Conservation (phyloP, 2,888 invertebrate species). For the Baccha elongata region DNA sequence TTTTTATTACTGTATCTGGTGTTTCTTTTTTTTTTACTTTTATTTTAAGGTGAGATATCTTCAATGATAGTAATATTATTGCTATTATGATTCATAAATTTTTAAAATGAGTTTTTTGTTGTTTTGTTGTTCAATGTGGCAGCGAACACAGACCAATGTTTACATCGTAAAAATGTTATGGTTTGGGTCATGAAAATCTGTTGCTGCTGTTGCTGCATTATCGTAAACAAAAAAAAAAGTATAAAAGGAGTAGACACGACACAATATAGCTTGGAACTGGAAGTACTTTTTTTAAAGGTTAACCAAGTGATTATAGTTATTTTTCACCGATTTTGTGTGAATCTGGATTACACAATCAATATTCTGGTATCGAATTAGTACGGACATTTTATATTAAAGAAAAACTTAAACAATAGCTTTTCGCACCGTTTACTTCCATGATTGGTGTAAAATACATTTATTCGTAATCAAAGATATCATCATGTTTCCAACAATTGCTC, state of each 20-base stretch:
- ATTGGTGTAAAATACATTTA: no score
- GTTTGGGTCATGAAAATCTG: constrained; percentile 26
- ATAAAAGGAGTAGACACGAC: constrained; percentile 32
- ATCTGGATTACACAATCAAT: neutral
- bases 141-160: constrained; percentile 36
- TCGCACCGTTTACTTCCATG: no score
- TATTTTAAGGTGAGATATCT: constrained; percentile 30
- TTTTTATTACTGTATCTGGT: constrained; percentile 56
- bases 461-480: no score
- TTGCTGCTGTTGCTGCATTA: constrained; percentile 38
- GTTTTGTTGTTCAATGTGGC: constrained; percentile 46
- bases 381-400: no score
- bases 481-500: no score
- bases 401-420: no score
- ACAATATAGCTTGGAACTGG: no score
- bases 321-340: neutral
- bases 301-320: constrained; percentile 50
- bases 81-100: constrained; percentile 55
- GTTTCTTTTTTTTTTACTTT: constrained; percentile 34
- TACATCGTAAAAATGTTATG: constrained; percentile 49
- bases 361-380: no score
- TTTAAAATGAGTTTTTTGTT: constrained; percentile 51
- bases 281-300: constrained; percentile 58
- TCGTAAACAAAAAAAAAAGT: neutral
- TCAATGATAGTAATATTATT: constrained; percentile 43